These are phyloP conservation scores for Erythrocebus patas DNA, from an alignment of 2,113 vertebrate species.

Conservation along the genomic window DNA sequence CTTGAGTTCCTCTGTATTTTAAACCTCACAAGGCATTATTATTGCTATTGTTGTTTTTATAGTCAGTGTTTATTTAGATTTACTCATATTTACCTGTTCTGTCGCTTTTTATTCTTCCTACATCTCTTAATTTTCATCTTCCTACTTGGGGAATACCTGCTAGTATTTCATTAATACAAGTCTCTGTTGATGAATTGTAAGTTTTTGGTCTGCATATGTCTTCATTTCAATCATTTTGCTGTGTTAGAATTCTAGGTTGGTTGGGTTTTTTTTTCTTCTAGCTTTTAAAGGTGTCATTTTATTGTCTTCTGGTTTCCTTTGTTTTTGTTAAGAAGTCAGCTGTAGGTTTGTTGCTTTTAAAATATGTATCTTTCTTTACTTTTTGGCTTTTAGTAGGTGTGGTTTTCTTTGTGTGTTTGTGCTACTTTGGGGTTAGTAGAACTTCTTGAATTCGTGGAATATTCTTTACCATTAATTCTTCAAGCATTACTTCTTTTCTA, in stretches of 20 bases:
- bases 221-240: background rate
- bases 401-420: background rate
- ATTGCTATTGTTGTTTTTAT: background rate
- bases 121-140: background rate
- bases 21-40: background rate
- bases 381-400: constrained; percentile 1
- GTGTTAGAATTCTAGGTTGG: background rate
- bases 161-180: background rate
- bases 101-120: background rate
- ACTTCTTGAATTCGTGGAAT: background rate
- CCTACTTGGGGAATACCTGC: background rate
- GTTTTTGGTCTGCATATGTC: background rate
- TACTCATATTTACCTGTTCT: background rate
- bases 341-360: constrained; percentile 5
- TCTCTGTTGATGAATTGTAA: background rate
- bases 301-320: background rate
- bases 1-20: background rate
- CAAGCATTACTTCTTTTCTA: background rate
- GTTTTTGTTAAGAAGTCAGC: constrained; percentile 3
- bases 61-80: background rate
- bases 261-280: background rate
- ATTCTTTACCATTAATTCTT: background rate
- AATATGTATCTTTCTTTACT: background rate
- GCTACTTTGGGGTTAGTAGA: background rate
- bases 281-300: background rate